Base-by-base conservation (phyloP, 1,140 invertebrate genomes). In the Hyles euphorbiae region DNA sequence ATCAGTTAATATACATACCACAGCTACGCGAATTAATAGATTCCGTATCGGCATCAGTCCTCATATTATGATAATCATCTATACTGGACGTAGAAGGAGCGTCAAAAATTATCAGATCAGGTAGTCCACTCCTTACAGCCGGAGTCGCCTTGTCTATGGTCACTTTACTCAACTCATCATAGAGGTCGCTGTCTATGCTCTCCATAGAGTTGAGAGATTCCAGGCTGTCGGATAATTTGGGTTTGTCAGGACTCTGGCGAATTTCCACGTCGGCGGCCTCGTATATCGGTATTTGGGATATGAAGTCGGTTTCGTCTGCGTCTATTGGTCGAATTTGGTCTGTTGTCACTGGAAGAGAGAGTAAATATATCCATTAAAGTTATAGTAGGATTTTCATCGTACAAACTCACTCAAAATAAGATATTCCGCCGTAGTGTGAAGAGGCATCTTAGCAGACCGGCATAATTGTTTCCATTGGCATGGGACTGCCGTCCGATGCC, bases 221-320 rank as follows among this genome's bases (percentile, higher is more conserved):
- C 44, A 77, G 82, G 36, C 84, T 87, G 60, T 78, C 67, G 0
- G 74, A 74, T 10, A 68, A 34, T 34, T 74, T 74, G 59, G 54
- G 45, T 47, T 36, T 47, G 8, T 48, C 54, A 4, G 75, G 78
- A 0, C 81, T 78, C 34, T 71, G 59, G 3, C 74, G 46, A 50
- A 83, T 72, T 61, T 88, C 86, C 0, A 88, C 76, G 40, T 83
- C 75, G 0, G 76, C 75, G 0, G 83, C 75, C 61, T 83, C 80
- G 65, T 83, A 87, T 56, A 87, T 87, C 0, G 82, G 83, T 72
- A 88, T 88, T 53, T 82, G 74, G 8, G 83, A 83, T 57, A 87
- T 71, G 47, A 81, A 63, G 46, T 81, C 72, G 5, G 67, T 70
- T 55, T 68, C 72, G 54, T 74, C 68, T 34, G 49, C 56, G 49